These are phyloP conservation scores for Euproctis similis DNA, from an alignment of 2,888 invertebrate species.

Conservation along the genomic window DNA sequence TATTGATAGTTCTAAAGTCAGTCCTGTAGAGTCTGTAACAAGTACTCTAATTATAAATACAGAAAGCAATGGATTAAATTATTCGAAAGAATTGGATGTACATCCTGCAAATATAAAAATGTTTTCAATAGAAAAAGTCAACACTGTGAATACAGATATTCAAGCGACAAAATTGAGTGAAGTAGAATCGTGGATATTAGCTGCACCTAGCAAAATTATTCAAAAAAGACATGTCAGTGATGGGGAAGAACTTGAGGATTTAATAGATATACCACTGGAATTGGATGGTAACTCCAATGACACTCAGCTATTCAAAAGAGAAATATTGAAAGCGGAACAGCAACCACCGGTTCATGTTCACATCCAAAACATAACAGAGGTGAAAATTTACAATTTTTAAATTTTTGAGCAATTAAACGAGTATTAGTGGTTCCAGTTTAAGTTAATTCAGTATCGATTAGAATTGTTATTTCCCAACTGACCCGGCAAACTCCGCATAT, in stretches of 20 bases:
- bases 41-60: slow-evolving; percentile 1
- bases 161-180: slow-evolving; percentile 44
- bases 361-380: slow-evolving; percentile 80
- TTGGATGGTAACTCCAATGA: slow-evolving; percentile 58
- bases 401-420: too few relatives aligned
- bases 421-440: too few relatives aligned
- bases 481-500: too few relatives aligned
- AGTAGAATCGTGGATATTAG: slow-evolving; percentile 57
- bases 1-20: slow-evolving; percentile 39
- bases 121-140: slow-evolving; percentile 33
- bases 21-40: slow-evolving; percentile 12
- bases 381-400: too few relatives aligned
- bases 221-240: slow-evolving; percentile 51
- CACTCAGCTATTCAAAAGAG: slow-evolving; percentile 55
- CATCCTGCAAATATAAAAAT: slow-evolving; percentile 28
- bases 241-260: slow-evolving; percentile 38
- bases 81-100: slow-evolving; percentile 16
- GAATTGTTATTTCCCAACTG: too few relatives aligned
- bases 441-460: too few relatives aligned
- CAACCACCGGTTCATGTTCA: slow-evolving; percentile 78
- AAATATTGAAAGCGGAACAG: slow-evolving; percentile 65
- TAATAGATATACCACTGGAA: slow-evolving; percentile 61
- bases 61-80: slow-evolving; percentile 13
- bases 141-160: slow-evolving; percentile 30
- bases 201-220: slow-evolving; percentile 48